Evolutionary conservation across 2,113 vertebrate species (phyloP).

Genomic region (Circaetus gallicus): DNA sequence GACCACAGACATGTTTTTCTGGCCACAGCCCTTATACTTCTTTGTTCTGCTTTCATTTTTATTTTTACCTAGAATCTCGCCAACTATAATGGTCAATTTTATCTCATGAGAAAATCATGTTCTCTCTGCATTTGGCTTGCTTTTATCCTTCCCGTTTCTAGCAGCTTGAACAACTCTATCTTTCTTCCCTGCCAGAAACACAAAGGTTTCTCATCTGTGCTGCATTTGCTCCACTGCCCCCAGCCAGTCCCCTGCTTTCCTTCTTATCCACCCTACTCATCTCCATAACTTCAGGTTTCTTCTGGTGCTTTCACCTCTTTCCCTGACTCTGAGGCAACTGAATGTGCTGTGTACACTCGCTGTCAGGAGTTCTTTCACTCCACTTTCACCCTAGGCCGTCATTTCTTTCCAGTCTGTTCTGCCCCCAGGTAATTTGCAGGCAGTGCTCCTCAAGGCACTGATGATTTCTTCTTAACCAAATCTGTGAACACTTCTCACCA

Average conservation of each 20-base stretch:
- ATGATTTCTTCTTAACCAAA: background rate
- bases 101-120: background rate
- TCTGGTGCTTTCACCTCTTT: background rate
- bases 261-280: background rate
- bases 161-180: background rate
- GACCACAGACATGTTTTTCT: background rate
- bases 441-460: background rate
- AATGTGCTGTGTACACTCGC: background rate
- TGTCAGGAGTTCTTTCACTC: background rate
- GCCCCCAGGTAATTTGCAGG: background rate
- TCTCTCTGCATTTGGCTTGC: background rate
- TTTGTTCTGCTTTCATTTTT: background rate
- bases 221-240: background rate
- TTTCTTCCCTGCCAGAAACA: background rate
- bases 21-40: background rate
- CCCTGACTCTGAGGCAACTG: background rate
- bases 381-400: background rate
- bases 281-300: background rate
- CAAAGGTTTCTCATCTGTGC: rapidly evolving
- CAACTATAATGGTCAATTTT: background rate
- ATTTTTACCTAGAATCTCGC: background rate
- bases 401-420: background rate
- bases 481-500: background rate
- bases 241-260: background rate
- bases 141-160: background rate